phyloP scores from a whole-genome alignment of 2,113 vertebrate genomes.

The Cisticola juncidis region DNA sequence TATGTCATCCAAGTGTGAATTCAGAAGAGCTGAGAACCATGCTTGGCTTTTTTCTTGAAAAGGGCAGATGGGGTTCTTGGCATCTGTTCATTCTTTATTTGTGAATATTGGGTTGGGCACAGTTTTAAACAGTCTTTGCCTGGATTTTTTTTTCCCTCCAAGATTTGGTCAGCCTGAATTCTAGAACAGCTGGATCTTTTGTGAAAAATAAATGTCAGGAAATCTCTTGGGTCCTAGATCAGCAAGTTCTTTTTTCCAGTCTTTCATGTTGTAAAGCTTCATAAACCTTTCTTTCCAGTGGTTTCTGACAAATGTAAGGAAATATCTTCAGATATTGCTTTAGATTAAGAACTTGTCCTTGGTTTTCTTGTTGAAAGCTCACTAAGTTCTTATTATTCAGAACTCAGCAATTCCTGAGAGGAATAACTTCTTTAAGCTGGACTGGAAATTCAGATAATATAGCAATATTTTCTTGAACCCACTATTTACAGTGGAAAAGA shows the following conservation, averaged over 20 bases:
- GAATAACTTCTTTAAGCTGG: neutral
- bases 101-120: neutral
- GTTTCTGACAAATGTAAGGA: neutral
- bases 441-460: neutral
- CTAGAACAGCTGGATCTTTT: slow-evolving; percentile 11
- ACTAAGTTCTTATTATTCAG: neutral
- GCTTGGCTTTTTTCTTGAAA: neutral
- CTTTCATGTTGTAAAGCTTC: neutral
- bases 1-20: neutral
- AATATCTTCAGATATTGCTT: neutral
- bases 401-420: neutral
- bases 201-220: neutral
- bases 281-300: neutral
- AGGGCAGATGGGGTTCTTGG: slow-evolving; percentile 33
- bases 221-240: neutral
- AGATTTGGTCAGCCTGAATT: neutral
- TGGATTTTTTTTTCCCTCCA: neutral
- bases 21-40: neutral
- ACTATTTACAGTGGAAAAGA: neutral
- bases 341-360: neutral
- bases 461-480: neutral
- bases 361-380: neutral
- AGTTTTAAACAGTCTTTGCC: neutral
- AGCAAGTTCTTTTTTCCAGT: neutral
- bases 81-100: neutral